These are phyloP conservation scores for Phocides pigmalion DNA, from an alignment of 1,140 invertebrate species.

Conservation along the genomic window DNA sequence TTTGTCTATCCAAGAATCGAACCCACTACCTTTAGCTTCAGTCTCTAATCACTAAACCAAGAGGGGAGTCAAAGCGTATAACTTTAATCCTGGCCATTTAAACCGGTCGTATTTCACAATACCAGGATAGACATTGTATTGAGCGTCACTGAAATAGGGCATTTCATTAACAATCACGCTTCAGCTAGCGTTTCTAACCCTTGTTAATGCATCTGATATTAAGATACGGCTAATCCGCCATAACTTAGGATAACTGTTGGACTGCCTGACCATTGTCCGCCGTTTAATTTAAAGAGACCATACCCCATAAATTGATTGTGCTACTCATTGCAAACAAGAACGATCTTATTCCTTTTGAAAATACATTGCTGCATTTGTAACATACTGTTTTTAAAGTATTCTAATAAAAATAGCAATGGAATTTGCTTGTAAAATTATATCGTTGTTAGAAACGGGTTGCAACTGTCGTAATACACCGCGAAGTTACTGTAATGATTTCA, in stretches of 20 bases:
- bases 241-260: conserved; percentile 78
- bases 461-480: conserved; percentile 34
- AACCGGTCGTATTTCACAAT: conserved; percentile 1
- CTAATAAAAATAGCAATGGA: conserved; percentile 12
- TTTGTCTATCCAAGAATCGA: too few relatives aligned
- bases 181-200: conserved; percentile 57
- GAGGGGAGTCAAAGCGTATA: background rate
- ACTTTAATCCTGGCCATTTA: background rate
- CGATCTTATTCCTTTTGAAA: conserved; percentile 1
- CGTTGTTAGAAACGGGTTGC: conserved; percentile 6
- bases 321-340: conserved; percentile 7
- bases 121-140: background rate
- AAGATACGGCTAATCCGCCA: conserved; percentile 81
- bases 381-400: background rate
- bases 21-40: background rate
- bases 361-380: conserved; percentile 39
- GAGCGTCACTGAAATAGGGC: conserved; percentile 13
- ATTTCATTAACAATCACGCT: conserved; percentile 58
- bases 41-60: background rate
- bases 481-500: conserved; percentile 73
- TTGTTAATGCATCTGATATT: conserved; percentile 75
- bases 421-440: background rate
- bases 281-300: conserved; percentile 79
- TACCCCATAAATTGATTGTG: conserved; percentile 54
- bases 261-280: conserved; percentile 77